phyloP scores from a whole-genome alignment of 2,888 invertebrate genomes.

The Drosophila cognata region DNA sequence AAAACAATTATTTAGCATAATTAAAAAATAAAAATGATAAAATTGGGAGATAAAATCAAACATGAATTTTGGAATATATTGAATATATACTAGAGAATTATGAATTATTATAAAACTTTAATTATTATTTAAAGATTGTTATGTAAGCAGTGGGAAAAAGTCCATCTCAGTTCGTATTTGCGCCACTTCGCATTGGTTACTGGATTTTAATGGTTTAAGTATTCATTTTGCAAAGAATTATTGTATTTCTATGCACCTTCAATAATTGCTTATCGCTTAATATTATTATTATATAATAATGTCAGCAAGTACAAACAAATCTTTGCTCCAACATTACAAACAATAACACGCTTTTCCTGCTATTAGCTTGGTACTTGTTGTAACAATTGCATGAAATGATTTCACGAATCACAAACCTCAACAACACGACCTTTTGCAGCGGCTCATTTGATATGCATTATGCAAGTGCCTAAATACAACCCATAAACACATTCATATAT shows the following conservation, averaged over 20 bases:
- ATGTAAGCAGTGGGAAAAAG: neutral
- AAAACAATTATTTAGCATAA: neutral
- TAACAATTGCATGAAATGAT: constrained; percentile 38
- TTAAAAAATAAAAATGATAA: neutral
- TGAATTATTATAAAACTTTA: neutral
- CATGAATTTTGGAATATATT: neutral
- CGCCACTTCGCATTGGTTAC: neutral
- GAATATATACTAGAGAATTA: neutral
- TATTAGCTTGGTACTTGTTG: constrained; percentile 21
- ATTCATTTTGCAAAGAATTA: too few species aligned
- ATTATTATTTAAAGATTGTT: neutral
- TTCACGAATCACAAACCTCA: constrained; percentile 27
- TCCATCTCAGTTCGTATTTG: neutral
- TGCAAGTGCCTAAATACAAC: constrained; percentile 54
- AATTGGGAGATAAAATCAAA: neutral
- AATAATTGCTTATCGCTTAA: neutral
- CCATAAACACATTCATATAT: constrained; percentile 67
- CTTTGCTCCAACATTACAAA: neutral
- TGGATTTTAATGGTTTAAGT: neutral
- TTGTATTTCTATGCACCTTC: too few species aligned
- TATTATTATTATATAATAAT: neutral
- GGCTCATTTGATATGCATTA: constrained; percentile 68
- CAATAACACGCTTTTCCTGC: constrained; percentile 2
- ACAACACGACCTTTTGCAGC: constrained; percentile 34
- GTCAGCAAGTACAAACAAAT: neutral